A percentile compares a stretch with the other conserved stretches of the same genome.
Conservation (phyloP, 2,888 invertebrate genomes). For the Trissonchulus latispiculum region DNA sequence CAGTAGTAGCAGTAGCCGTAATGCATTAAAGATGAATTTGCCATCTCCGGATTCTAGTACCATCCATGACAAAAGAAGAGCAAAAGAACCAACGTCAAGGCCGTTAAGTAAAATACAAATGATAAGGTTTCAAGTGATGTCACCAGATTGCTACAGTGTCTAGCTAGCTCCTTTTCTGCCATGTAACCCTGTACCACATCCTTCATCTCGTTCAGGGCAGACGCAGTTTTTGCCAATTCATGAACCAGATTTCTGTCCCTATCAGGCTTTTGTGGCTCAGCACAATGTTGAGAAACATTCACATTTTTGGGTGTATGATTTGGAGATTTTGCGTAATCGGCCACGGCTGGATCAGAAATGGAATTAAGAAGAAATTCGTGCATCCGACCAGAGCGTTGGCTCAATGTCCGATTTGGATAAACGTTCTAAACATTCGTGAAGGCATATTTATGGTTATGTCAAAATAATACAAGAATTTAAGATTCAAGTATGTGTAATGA, state of each 20-base stretch:
- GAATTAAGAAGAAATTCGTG: not conserved
- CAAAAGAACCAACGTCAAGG: slow-evolving; percentile 36
- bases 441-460: too few relatives aligned
- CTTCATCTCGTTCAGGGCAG: not conserved
- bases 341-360: not conserved
- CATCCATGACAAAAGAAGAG: slow-evolving; percentile 41
- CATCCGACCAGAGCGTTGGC: not conserved
- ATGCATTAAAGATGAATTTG: too few relatives aligned
- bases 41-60: too few relatives aligned
- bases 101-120: slow-evolving; percentile 36
- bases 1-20: too few relatives aligned
- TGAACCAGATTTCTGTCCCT: not conserved
- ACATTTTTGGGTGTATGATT: not conserved
- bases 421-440: not conserved
- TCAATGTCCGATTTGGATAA: not conserved
- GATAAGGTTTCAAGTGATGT: slow-evolving; percentile 38
- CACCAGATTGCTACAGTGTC: slow-evolving; percentile 38
- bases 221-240: not conserved
- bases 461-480: too few relatives aligned
- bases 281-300: not conserved
- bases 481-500: too few relatives aligned
- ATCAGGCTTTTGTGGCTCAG: not conserved
- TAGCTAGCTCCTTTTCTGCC: slow-evolving; percentile 34
- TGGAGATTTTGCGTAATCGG: too few relatives aligned
- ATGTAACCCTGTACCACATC: slow-evolving; percentile 5